Evolutionary conservation across 2,113 vertebrate genomes (phyloP), one percentile per base, ranked within the genome.

Genomic region (Oophaga pumilio): DNA sequence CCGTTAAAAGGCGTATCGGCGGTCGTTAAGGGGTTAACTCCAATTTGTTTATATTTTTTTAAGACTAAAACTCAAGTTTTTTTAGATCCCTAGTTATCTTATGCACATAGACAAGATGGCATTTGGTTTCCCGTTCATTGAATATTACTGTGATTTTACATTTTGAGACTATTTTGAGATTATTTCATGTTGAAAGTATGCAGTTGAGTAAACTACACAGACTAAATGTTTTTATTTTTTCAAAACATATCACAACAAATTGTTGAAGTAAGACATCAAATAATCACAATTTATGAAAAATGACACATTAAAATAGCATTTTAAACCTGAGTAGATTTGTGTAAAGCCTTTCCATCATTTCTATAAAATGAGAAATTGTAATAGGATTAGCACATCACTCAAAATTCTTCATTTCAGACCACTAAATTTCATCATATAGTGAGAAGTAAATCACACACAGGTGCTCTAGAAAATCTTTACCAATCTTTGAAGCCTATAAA

Each of bases 361-460:
- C 5, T 71, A 33, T 33, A 6, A 69, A 22, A 66, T 2, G 0
- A 24, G 64, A 24, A 66, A 66, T 66, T 12, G 66, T 69, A 26
- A 26, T n/a, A 69, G 26, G 66, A 69, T 69, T 69, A 69, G 43
- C 43, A 73, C 15, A 73, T 73, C 15, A 73, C 33, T 73, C 2
- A 8, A 73, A 73, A 73, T 73, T 15, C 69, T 73, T 73, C 28
- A 73, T 18, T 73, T 73, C 15, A 73, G 15, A 43, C 69, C 15
- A 73, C 28, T 73, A 73, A 73, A 73, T 73, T 6, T 43, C 69
- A 33, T 71, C 68, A 33, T 71, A 71, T 26, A 71, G 68, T 71
- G 26, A 71, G 26, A 71, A 71, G 26, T 71, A 71, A 71, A 71
- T 71, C 68, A 71, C 68, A 71, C 26, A 33, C 68, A 71, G 68